A percentile compares a stretch with the other conserved stretches of the same genome.
Conservation (phyloP, 2,888 invertebrate species). For the Lasioglossum morio region DNA sequence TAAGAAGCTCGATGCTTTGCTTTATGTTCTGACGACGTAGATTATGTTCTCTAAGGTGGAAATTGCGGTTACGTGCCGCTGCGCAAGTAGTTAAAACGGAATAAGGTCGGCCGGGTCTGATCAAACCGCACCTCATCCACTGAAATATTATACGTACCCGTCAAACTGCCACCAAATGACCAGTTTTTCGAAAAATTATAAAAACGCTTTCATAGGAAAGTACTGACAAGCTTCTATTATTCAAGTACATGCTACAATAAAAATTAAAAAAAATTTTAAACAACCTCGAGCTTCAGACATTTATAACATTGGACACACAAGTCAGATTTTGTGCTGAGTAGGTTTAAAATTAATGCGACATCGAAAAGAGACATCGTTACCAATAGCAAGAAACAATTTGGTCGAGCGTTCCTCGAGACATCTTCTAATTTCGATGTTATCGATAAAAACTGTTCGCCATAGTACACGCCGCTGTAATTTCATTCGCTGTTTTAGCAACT, state of each 20-base stretch:
- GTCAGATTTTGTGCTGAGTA: no score
- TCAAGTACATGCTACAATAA: no score
- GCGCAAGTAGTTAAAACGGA: slow-evolving; percentile 44
- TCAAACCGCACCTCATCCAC: slow-evolving; percentile 34
- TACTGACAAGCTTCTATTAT: no score
- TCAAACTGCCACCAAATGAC: neutral
- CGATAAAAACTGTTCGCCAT: neutral
- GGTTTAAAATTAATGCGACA: no score
- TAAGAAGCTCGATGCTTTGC: neutral
- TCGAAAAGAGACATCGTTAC: neutral
- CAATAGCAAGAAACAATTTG: neutral
- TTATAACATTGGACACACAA: no score
- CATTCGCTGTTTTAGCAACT: neutral
- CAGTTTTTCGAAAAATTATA: neutral
- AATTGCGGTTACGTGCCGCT: slow-evolving; percentile 22
- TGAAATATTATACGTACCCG: neutral
- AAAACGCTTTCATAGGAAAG: neutral
- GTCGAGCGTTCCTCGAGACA: neutral
- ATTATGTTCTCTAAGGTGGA: slow-evolving; percentile 30
- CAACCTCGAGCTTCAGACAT: no score
- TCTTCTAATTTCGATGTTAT: neutral
- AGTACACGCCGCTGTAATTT: neutral
- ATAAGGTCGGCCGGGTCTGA: slow-evolving; percentile 43
- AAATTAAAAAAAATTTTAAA: no score
- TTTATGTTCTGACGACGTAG: neutral